Conservation (phyloP, 2,888 invertebrate genomes). For the Troglohyphantes excavatus region DNA sequence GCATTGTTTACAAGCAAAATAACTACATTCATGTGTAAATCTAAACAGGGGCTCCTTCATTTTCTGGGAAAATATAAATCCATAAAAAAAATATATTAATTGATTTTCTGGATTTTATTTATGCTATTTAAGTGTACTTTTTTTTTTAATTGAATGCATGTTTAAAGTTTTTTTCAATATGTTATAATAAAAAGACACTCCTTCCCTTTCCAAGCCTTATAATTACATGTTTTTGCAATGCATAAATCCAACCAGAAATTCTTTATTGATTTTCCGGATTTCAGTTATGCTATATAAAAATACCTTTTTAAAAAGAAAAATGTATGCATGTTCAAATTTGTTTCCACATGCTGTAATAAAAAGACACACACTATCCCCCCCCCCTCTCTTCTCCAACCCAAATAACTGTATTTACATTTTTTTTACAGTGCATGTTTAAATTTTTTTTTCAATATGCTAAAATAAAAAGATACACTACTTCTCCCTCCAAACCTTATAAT, state of each 20-base stretch:
- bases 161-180: no score
- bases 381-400: no score
- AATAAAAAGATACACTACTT: no score
- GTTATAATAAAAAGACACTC: no score
- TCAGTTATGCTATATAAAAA: constrained; percentile 17
- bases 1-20: no score
- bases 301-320: not conserved
- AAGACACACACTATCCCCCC: no score
- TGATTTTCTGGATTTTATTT: constrained; percentile 12
- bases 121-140: constrained; percentile 16
- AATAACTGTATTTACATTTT: no score
- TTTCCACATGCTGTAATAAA: not conserved
- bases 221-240: not conserved
- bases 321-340: not conserved
- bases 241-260: constrained; percentile 22
- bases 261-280: not conserved
- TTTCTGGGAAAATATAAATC: no score
- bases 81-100: no score
- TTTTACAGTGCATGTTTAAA: not conserved
- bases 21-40: constrained; percentile 29
- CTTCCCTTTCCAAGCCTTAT: no score
- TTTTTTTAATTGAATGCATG: not conserved
- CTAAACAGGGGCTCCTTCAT: constrained; percentile 19
- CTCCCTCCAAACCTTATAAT: no score
- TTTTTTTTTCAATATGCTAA: no score